Base-by-base conservation (phyloP, 2,888 invertebrate species). In the Aproaerema taeniolella region DNA sequence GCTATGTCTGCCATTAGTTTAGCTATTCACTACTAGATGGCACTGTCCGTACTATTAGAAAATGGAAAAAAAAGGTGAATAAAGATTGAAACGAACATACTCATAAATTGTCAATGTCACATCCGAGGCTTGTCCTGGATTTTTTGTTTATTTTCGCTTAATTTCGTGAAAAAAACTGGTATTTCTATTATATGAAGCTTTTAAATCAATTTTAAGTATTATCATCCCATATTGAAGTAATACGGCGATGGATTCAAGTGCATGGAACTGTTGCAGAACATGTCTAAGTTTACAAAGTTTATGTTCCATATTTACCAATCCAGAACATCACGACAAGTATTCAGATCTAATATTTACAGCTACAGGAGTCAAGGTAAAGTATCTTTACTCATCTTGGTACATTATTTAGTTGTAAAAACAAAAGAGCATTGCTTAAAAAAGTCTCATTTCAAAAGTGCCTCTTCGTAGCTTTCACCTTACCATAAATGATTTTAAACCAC, bases 191-290 rank as follows among this genome's bases (percentile, higher is more conserved):
- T n/a, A n/a, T n/a, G n/a, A 20, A 20, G 8, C 20, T 6, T 4
- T 20, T 20, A 20, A 20, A 20, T 4, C 5, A 20, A 4, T 4
- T 20, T 20, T 20, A 20, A 6, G 8, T 20, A 6, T 20, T 20
- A 20, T 20, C n/a, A n/a, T n/a, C n/a, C n/a, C 6, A 3, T 10
- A n/a, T 24, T 33, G 11, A 20, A 12, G 2, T 1, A 29, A 25
- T 31, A 29, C n/a, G 15, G 38, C 11, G 13, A 28, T 37, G 29
- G 24, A 31, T 11, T 71, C 69, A 68, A 43, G 58, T 14, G 24
- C 58, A 1, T 67, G 68, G 67, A 61, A 67, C n/a, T 76, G 76
- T 45, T 82, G 82, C 28, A 59, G 82, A 38, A 68, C 65, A 1
- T 82, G 82, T 49, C 46, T 81, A 1, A 55, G 56, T 5, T 46